Evolutionary conservation across 2,797 vertebrate genomes (phyloP).

Genomic region (Trichosurus vulpecula): DNA sequence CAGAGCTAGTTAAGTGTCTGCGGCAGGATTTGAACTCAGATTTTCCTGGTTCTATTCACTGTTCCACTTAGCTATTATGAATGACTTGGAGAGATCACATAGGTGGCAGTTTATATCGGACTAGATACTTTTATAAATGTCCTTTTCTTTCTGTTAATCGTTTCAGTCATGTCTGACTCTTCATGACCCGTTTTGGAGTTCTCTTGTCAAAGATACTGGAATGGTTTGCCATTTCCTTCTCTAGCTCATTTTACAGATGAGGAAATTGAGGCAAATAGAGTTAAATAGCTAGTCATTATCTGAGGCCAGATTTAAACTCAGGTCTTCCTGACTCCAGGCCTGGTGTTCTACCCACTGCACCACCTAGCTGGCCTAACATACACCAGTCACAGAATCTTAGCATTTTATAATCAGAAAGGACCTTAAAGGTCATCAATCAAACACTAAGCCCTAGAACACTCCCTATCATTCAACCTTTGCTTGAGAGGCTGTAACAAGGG

Average conservation of each 20-base stretch:
- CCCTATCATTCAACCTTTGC: too few species aligned
- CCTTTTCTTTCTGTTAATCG: background rate
- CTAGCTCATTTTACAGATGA: background rate
- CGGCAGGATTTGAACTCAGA: background rate
- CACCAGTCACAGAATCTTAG: too few species aligned
- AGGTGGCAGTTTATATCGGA: background rate
- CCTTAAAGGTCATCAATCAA: too few species aligned
- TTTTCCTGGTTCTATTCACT: background rate
- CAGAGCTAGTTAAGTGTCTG: background rate
- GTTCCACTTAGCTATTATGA: background rate
- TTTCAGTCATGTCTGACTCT: background rate
- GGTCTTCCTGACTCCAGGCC: background rate
- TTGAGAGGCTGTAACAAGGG: too few species aligned
- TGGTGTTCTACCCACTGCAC: too few species aligned
- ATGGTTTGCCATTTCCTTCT: background rate
- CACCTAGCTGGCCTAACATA: too few species aligned
- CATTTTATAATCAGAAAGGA: too few species aligned
- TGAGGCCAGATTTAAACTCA: background rate
- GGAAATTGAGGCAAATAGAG: background rate
- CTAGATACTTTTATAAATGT: too few species aligned
- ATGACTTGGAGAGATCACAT: background rate
- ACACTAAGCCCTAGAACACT: too few species aligned
- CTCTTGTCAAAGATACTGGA: background rate
- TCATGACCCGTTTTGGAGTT: background rate
- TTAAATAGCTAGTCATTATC: background rate